Conservation (phyloP, 2,888 invertebrate species). For the Harmothoe impar region DNA sequence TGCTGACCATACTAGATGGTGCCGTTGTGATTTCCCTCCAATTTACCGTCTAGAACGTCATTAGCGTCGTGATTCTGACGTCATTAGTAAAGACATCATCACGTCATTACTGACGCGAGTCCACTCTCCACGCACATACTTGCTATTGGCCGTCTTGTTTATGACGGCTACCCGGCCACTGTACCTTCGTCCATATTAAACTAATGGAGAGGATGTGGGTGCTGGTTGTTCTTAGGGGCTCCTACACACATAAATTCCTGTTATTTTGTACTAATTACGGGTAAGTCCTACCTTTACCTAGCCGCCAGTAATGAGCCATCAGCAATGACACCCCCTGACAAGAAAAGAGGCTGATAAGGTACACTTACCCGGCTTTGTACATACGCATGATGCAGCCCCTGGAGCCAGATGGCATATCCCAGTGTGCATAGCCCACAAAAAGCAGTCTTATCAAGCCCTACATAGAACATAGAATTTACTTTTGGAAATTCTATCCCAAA, state of each 20-base stretch:
- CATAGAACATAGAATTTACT: no score
- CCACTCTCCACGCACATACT: background rate
- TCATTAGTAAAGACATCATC: background rate
- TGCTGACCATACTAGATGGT: background rate
- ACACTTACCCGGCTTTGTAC: no score
- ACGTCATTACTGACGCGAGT: background rate
- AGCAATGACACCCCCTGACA: background rate
- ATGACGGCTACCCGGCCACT: background rate
- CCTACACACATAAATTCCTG: background rate
- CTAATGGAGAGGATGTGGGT: background rate
- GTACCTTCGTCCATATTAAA: background rate
- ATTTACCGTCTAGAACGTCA: background rate
- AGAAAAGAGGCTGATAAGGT: background rate
- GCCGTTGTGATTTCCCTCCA: slow-evolving; percentile 5
- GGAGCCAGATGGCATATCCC: no score
- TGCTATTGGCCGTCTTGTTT: background rate
- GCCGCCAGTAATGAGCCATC: background rate
- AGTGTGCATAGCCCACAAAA: no score
- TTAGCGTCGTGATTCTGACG: background rate
- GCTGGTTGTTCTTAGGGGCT: background rate
- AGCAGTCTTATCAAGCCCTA: no score
- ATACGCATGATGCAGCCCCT: no score
- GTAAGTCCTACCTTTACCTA: background rate
- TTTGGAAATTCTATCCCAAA: no score
- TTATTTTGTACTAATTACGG: slow-evolving; percentile 9